Percentiles rank a stretch among this genome's conserved stretches.
These are phyloP conservation scores for Drosophila limbata DNA, from an alignment of 2,888 invertebrate genomes.

Conservation along the genomic window DNA sequence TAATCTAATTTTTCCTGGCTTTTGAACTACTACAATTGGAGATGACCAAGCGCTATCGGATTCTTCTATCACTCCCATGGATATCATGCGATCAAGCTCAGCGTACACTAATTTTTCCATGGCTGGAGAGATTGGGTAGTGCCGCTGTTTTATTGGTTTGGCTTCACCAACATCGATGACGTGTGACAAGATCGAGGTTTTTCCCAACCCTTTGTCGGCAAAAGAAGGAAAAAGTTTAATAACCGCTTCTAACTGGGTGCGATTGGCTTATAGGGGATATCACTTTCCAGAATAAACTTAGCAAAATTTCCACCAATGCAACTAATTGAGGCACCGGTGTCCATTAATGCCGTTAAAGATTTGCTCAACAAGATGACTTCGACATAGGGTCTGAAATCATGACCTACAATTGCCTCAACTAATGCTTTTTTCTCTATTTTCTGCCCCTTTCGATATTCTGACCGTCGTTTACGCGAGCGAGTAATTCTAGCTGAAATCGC, in stretches of 20 bases:
- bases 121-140: constrained; percentile 14
- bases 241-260: neutral
- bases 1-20: too few relatives aligned
- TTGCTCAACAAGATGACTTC: too few relatives aligned
- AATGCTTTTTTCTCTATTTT: neutral
- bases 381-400: too few relatives aligned
- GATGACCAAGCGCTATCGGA: too few relatives aligned
- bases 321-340: too few relatives aligned
- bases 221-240: constrained; percentile 18
- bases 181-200: constrained; percentile 6
- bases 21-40: too few relatives aligned
- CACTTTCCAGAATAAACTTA: neutral
- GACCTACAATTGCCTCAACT: neutral
- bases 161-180: constrained; percentile 11
- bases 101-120: constrained; percentile 17
- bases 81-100: too few relatives aligned
- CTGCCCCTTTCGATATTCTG: neutral
- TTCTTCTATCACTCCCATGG: too few relatives aligned
- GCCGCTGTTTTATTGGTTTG: constrained; percentile 15
- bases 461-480: neutral
- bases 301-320: too few relatives aligned
- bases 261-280: neutral
- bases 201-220: constrained; percentile 8
- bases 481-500: neutral
- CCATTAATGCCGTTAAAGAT: neutral